Evolutionary conservation across 2,797 vertebrate genomes (phyloP).

Genomic region (Ctenosaura bakeri): DNA sequence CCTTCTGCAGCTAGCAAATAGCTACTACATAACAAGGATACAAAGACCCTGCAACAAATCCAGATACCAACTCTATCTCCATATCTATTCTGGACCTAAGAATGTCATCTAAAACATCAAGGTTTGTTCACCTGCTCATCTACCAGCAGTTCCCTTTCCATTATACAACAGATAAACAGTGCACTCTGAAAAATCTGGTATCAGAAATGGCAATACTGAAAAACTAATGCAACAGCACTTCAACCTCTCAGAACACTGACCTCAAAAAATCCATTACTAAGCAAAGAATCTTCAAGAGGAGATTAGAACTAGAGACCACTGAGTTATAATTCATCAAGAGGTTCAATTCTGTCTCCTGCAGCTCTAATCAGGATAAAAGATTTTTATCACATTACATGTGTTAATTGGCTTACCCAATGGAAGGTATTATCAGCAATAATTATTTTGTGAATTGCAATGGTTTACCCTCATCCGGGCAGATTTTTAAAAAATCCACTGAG

Average conservation of each 20-base stretch:
- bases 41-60: background rate
- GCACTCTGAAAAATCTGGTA: background rate
- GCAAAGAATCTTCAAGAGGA: background rate
- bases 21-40: background rate
- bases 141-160: background rate
- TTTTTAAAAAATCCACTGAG: too few species aligned
- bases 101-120: background rate
- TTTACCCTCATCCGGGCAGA: too few species aligned
- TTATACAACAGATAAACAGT: background rate
- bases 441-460: background rate
- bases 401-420: background rate
- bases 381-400: background rate
- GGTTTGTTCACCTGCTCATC: background rate
- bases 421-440: background rate
- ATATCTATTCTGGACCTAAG: background rate
- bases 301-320: background rate
- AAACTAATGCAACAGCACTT: background rate
- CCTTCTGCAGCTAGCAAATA: background rate
- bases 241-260: background rate
- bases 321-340: constrained; percentile 1
- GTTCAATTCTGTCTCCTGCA: background rate
- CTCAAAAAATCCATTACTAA: constrained; percentile 1
- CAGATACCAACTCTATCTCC: background rate
- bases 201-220: constrained; percentile 9
- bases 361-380: background rate